Evolutionary conservation across 2,113 vertebrate genomes (phyloP).

Genomic region (Trinectes maculatus): DNA sequence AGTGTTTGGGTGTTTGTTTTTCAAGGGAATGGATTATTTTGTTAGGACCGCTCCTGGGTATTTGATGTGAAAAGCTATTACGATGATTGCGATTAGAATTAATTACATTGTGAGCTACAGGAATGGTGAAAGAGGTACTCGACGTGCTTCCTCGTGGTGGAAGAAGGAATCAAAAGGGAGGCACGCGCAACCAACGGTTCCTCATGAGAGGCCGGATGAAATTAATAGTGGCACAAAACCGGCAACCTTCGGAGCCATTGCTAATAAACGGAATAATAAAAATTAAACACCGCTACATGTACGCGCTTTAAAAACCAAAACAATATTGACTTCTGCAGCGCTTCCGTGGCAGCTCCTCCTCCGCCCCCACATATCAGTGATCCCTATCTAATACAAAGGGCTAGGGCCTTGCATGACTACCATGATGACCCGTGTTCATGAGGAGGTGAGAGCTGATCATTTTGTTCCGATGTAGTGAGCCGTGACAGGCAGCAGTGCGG

Average conservation of each 20-base stretch:
- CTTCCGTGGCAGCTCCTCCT: constrained; percentile 37
- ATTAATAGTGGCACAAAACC: constrained; percentile 59
- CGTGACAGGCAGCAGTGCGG: constrained; percentile 76
- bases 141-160: constrained; percentile 48
- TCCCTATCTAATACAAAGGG: constrained; percentile 71
- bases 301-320: constrained; percentile 42
- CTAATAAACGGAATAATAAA: constrained; percentile 53
- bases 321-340: constrained; percentile 54
- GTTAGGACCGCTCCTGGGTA: constrained; percentile 73
- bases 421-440: constrained; percentile 72
- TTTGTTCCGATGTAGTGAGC: constrained; percentile 78
- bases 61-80: constrained; percentile 80
- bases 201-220: constrained; percentile 44
- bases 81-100: constrained; percentile 78
- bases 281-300: constrained; percentile 46
- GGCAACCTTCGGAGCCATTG: constrained; percentile 24
- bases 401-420: constrained; percentile 62
- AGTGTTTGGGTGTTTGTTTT: constrained; percentile 70
- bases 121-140: constrained; percentile 61
- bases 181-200: constrained; percentile 43
- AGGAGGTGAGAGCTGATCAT: constrained; percentile 77
- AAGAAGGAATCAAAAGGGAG: constrained; percentile 46
- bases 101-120: constrained; percentile 74
- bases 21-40: constrained; percentile 74
- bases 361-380: constrained; percentile 61